A percentile compares a stretch with the other conserved stretches of the same genome.
Conservation (phyloP, 1,140 invertebrate genomes). For the Cecropterus lyciades region DNA sequence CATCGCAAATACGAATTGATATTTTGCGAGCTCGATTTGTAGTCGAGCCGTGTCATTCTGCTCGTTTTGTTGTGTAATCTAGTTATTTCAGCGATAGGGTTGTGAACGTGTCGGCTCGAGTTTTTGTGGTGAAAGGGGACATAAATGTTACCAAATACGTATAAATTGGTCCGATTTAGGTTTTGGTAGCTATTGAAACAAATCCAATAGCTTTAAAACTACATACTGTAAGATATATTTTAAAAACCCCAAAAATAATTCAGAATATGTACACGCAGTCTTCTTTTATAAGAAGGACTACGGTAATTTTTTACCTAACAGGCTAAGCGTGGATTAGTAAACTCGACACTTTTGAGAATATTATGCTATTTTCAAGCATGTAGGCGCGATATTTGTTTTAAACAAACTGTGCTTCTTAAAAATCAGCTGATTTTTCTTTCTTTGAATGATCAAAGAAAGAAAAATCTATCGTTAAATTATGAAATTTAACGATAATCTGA, state of each 20-base stretch:
- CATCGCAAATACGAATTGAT: slow-evolving; percentile 44
- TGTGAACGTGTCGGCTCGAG: slow-evolving; percentile 30
- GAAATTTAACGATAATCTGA: no score
- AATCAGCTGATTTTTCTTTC: no score
- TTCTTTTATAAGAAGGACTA: no score
- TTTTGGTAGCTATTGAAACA: slow-evolving; percentile 3
- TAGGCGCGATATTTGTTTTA: no score
- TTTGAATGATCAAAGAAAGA: no score
- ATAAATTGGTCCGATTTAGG: background rate
- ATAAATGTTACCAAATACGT: slow-evolving; percentile 13
- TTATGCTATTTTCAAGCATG: no score
- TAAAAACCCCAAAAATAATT: background rate
- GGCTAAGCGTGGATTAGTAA: no score
- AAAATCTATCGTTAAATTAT: no score
- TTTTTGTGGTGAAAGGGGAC: slow-evolving; percentile 23
- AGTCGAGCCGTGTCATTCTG: slow-evolving; percentile 37
- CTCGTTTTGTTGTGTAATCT: slow-evolving; percentile 39
- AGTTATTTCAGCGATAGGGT: slow-evolving; percentile 40
- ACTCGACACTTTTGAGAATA: no score
- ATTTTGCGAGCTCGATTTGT: slow-evolving; percentile 42
- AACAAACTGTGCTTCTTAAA: no score
- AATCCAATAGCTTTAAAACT: background rate
- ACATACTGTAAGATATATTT: background rate
- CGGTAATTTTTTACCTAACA: no score
- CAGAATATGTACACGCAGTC: background rate